Percentiles rank a stretch among this genome's conserved stretches.
Evolutionary conservation across 1,140 invertebrate species (phyloP).

Genomic region (Bombus affinis): DNA sequence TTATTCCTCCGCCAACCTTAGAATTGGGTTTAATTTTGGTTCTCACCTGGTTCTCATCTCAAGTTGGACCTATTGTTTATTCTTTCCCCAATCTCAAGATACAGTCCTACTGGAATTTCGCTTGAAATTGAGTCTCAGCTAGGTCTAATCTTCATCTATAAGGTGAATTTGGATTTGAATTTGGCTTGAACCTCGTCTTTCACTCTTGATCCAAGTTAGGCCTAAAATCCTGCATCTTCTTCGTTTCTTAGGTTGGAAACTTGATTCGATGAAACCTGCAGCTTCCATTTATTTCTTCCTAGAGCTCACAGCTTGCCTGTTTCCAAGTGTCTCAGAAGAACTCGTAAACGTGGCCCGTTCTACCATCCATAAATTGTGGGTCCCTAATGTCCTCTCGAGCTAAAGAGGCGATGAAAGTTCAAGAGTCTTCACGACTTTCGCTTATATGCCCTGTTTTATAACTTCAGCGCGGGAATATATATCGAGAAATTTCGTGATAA

Average conservation of each 20-base stretch:
- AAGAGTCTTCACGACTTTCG: slow-evolving; percentile 17
- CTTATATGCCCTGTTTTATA: slow-evolving; percentile 18
- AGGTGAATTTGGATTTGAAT: too few relatives aligned
- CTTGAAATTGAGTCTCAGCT: too few relatives aligned
- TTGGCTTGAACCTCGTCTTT: too few relatives aligned
- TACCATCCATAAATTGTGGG: slow-evolving; percentile 36
- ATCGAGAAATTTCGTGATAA: slow-evolving; percentile 44
- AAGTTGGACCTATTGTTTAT: background rate
- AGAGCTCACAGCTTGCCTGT: too few relatives aligned
- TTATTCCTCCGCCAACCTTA: too few relatives aligned
- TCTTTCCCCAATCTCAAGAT: background rate
- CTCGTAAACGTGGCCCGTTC: background rate
- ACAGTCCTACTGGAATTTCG: background rate
- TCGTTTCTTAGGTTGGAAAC: too few relatives aligned
- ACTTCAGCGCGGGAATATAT: slow-evolving; percentile 18
- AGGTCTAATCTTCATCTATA: too few relatives aligned
- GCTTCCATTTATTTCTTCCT: too few relatives aligned
- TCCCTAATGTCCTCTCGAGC: slow-evolving; percentile 38
- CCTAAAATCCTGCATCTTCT: too few relatives aligned
- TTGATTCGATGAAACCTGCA: too few relatives aligned
- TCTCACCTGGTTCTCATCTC: too few relatives aligned
- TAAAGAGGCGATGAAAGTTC: slow-evolving; percentile 49
- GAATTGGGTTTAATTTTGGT: background rate
- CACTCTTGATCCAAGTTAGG: too few relatives aligned
- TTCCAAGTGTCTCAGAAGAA: background rate